phyloP scores from a whole-genome alignment of 2,797 vertebrate species.

The Astyanax mexicanus region DNA sequence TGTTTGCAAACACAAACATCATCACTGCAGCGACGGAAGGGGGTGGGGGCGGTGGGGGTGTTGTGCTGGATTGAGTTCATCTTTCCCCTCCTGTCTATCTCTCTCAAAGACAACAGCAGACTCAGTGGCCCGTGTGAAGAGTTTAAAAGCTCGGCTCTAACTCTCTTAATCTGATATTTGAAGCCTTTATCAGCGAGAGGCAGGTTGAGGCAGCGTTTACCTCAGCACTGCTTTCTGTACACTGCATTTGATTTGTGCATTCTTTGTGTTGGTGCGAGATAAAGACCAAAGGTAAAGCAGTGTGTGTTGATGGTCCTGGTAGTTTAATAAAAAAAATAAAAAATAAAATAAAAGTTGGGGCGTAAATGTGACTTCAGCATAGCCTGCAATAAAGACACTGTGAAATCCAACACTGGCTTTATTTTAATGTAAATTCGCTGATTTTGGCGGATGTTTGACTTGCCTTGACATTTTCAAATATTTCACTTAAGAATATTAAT shows the following conservation, averaged over 20 bases:
- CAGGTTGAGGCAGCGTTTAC: neutral
- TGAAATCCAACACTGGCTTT: neutral
- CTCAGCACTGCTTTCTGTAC: neutral
- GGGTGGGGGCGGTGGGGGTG: neutral
- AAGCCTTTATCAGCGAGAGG: neutral
- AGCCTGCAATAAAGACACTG: neutral
- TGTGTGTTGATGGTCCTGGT: neutral
- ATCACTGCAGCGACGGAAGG: slow-evolving; percentile 27
- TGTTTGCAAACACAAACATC: slow-evolving; percentile 62
- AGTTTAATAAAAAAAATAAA: neutral
- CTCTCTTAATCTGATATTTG: neutral
- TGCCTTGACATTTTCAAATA: too few species aligned
- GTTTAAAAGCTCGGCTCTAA: neutral
- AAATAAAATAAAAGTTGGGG: too few species aligned
- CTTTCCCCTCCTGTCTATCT: slow-evolving; percentile 28
- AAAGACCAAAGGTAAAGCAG: neutral
- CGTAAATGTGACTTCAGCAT: neutral
- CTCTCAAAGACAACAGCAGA: slow-evolving; percentile 5
- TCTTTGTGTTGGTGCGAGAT: slow-evolving; percentile 2
- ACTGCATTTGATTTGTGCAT: neutral
- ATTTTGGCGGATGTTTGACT: too few species aligned
- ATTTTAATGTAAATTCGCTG: too few species aligned
- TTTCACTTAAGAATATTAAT: too few species aligned
- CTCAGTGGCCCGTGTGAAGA: neutral
- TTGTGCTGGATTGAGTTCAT: neutral